Base-by-base conservation (phyloP, 2,888 invertebrate genomes). In the Drosophila tripunctata region DNA sequence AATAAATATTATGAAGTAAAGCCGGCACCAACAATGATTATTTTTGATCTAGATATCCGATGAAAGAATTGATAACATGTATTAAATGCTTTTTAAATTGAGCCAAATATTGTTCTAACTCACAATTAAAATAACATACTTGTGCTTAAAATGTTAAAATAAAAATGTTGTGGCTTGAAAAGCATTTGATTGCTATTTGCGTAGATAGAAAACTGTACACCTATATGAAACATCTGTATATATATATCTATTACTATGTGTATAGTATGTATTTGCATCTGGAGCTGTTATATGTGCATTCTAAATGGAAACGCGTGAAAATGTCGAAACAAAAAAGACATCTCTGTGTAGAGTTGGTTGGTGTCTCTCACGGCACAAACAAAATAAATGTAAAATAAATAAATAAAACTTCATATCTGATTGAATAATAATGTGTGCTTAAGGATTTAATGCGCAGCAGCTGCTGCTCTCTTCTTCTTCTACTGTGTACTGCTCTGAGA, bases 391-490 rank as follows among this genome's bases (percentile, higher is more conserved):
- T 27, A 27, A 27, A 27, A 61, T 51, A 65, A 55, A 78, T 61
- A 68, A 69, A 78, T 74, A 69, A 78, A 79, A 75, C 70, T 71
- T 73, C 81, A 77, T 86, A 88, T 88, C 88, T 88, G 86, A 87
- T 87, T 88, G 88, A 87, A 88, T 88, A 87, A 87, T 87, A 87
- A 87, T 87, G 82, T 87, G 76, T 82, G 79, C 85, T 85, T 76
- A 82, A 82, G 78, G 80, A 78, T 85, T 84, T 84, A 87, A 88
- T 88, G 79, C 66, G 75, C 78, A 72, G 64, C 70, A 78, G 67
- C 81, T 73, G 70, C 78, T 70, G 63, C 15, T 27, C 27, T 48
- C 22, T 31, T 44, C 58, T 40, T 21, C 10, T n/a, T 33, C 35
- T 5, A n/a, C 30, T 44, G 47, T 38, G 21, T n/a, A 38, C 40